phyloP scores from a whole-genome alignment of 2,113 vertebrate species.

The Callorhinus ursinus region DNA sequence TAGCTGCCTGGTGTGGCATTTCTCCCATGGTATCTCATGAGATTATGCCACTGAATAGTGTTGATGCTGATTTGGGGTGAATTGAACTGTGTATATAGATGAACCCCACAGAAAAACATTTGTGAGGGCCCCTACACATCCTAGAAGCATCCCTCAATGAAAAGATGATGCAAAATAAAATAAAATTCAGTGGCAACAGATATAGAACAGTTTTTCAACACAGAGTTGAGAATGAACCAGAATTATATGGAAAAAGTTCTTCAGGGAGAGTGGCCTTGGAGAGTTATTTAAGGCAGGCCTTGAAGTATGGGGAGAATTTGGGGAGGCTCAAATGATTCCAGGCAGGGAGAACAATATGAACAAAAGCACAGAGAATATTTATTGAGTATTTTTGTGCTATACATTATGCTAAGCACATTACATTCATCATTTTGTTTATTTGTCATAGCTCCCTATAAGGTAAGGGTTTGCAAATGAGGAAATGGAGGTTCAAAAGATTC shows the following conservation, averaged over 20 bases:
- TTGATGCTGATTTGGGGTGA: background rate
- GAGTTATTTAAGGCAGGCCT: background rate
- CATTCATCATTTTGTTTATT: slow-evolving; percentile 54
- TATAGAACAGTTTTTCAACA: background rate
- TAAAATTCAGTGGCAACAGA: slow-evolving; percentile 14
- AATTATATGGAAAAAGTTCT: slow-evolving; percentile 37
- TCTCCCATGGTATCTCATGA: background rate
- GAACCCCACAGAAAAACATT: background rate
- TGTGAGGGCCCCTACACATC: background rate
- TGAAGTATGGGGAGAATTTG: background rate
- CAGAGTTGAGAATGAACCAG: slow-evolving; percentile 30
- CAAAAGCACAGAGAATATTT: slow-evolving; percentile 33
- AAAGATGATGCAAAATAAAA: slow-evolving; percentile 35
- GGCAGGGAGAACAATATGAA: background rate
- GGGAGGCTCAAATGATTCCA: slow-evolving; percentile 1
- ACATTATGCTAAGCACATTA: background rate
- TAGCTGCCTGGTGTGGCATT: background rate
- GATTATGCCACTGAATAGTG: background rate
- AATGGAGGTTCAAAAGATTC: background rate
- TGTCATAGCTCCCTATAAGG: background rate
- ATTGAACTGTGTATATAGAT: slow-evolving; percentile 1
- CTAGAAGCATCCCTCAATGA: slow-evolving; percentile 7
- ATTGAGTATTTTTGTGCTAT: background rate
- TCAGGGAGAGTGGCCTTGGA: background rate
- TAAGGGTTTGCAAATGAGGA: slow-evolving; percentile 34